Evolutionary conservation across 2,888 invertebrate genomes (phyloP), one percentile per base, ranked within the genome.

Genomic region (Tipula lateralis): DNA sequence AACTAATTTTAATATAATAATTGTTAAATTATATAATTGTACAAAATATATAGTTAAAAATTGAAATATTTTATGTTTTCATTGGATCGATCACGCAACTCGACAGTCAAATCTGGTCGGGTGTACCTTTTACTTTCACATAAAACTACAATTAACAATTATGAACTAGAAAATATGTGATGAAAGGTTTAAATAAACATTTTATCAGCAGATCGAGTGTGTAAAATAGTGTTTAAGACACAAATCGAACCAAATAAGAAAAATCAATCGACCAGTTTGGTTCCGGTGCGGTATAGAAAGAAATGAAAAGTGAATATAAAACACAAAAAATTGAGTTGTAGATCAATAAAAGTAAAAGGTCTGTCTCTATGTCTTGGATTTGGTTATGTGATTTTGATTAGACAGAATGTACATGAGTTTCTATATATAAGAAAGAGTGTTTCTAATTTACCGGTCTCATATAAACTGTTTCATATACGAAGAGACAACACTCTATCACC

Each of bases 271-370:
- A 66, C 66, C 66, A 66, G 24, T 24, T 24, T 24, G 24, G n/a
- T 66, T 66, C 24, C 9, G 66, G 24, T 12, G 2, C 12, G 1
- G n/a, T n/a, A 50, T 16, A 16, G 44, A 50, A 16, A 50, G 44
- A 66, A 66, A 66, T 13, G 19, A 66, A 19, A 66, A 66, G 66
- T 66, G 66, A 66, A 66, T 9, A 32, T 32, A 24, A 24, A 9
- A 24, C 24, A 66, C 9, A 66, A 19, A 24, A 19, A 66, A 6
- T 9, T 9, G 9, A 9, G 9, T 66, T 24, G 24, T 66, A 24
- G 66, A 66, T 66, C 24, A 66, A 66, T 66, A 24, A 66, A 66
- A 66, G 66, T 66, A 66, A 66, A 66, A 66, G 66, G 66, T 66
- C 9, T 66, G 2, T 66, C 7, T 66, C 19, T 66, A n/a, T 66